A percentile compares a stretch with the other conserved stretches of the same genome.
Evolutionary conservation across 2,113 vertebrate species (phyloP).

Genomic region (Passer domesticus): DNA sequence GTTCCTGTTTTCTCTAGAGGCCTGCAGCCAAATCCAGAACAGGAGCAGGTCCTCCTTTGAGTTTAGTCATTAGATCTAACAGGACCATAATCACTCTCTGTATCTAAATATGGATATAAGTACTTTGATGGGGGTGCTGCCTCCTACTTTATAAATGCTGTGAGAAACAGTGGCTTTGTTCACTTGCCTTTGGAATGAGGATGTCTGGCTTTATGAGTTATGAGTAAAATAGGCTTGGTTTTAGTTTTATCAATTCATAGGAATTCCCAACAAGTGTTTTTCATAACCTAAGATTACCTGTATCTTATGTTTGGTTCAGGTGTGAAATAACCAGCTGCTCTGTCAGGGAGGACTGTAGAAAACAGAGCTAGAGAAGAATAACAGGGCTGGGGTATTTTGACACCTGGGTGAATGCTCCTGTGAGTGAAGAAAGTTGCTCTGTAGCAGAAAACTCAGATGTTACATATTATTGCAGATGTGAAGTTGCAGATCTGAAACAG

Average conservation of each 20-base stretch:
- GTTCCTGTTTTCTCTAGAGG: background rate
- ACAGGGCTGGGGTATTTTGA: background rate
- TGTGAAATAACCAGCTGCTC: background rate
- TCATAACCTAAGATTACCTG: background rate
- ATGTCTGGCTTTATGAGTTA: background rate
- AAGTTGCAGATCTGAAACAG: background rate
- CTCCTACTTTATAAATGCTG: background rate
- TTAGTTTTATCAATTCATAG: background rate
- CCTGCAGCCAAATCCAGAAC: background rate
- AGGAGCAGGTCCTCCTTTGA: background rate
- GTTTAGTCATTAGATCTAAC: background rate
- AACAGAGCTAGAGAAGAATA: background rate
- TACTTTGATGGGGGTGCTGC: background rate
- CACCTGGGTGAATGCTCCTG: background rate
- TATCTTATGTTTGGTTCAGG: background rate
- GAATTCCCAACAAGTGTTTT: background rate
- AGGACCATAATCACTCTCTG: background rate
- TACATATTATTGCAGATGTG: background rate
- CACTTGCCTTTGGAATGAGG: background rate
- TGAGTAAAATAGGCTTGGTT: background rate
- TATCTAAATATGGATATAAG: background rate
- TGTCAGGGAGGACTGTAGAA: background rate
- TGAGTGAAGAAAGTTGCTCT: background rate
- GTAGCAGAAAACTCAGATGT: background rate
- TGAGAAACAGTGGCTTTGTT: background rate